Conservation (phyloP, 2,888 invertebrate genomes). For the Yponomeuta evonymella region DNA sequence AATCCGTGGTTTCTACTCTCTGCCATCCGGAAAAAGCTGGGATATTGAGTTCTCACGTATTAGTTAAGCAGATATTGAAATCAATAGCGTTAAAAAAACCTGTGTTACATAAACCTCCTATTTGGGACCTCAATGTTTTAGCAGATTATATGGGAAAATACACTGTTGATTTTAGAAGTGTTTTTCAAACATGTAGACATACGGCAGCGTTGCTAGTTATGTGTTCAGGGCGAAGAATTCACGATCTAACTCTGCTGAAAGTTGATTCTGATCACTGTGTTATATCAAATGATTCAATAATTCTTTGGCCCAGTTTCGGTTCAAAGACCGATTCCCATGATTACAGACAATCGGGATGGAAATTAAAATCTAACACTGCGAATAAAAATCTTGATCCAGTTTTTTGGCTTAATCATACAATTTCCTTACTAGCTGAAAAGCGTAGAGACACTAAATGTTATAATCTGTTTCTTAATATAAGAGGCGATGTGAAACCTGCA, state of each 20-base stretch:
- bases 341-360: constrained; percentile 25
- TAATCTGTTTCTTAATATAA: constrained; percentile 16
- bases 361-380: constrained; percentile 4
- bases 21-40: no score
- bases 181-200: constrained; percentile 14
- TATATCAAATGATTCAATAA: constrained; percentile 16
- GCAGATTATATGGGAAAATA: background rate
- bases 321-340: constrained; percentile 25
- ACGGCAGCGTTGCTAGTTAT: constrained; percentile 19
- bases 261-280: constrained; percentile 13
- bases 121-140: constrained; percentile 25
- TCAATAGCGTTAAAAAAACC: constrained; percentile 17
- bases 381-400: no score
- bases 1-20: no score
- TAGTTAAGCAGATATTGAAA: constrained; percentile 26
- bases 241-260: constrained; percentile 21
- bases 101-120: constrained; percentile 20
- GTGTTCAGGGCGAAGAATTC: constrained; percentile 22
- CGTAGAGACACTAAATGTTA: no score
- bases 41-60: background rate
- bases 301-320: constrained; percentile 22
- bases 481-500: constrained; percentile 20
- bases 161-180: constrained; percentile 13
- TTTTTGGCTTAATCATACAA: no score
- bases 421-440: no score